Percentiles rank a stretch among this genome's conserved stretches.
These are phyloP conservation scores for Cebidichthys violaceus DNA, from an alignment of 2,113 vertebrate genomes.

Conservation along the genomic window DNA sequence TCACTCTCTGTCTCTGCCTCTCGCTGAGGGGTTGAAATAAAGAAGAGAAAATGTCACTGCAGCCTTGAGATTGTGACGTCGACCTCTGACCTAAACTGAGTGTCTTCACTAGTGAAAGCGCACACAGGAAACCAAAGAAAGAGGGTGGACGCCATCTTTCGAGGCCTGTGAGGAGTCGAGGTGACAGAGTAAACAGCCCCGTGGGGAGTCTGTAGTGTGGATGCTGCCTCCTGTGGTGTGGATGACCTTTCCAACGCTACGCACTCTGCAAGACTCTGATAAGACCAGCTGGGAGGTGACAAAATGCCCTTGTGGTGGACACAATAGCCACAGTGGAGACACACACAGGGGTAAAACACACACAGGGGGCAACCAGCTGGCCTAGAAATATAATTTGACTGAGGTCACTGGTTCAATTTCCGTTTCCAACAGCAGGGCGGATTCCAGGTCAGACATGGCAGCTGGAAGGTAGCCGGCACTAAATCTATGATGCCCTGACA, in stretches of 20 bases:
- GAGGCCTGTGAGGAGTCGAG: constrained; percentile 51
- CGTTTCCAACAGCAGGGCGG: constrained; percentile 40
- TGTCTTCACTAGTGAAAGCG: constrained; percentile 1
- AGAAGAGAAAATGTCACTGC: constrained; percentile 34
- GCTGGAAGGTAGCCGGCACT: constrained; percentile 16
- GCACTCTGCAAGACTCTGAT: constrained; percentile 73
- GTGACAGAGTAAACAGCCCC: constrained; percentile 61
- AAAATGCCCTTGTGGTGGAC: constrained; percentile 68
- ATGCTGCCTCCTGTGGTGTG: constrained; percentile 78
- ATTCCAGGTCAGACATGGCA: constrained; percentile 43
- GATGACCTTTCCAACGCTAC: constrained; percentile 79
- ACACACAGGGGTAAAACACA: constrained; percentile 47
- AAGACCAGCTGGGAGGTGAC: constrained; percentile 74
- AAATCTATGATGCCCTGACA: constrained; percentile 14
- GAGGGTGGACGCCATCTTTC: not conserved
- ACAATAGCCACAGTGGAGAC: constrained; percentile 49
- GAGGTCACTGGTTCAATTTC: constrained; percentile 55
- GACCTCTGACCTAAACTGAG: constrained; percentile 51
- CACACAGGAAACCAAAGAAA: constrained; percentile 17
- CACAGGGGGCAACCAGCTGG: constrained; percentile 55
- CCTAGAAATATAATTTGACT: constrained; percentile 55
- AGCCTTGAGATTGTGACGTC: constrained; percentile 29
- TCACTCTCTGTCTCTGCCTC: constrained; percentile 12
- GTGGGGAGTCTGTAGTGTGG: constrained; percentile 47
- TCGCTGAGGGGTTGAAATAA: constrained; percentile 29